phyloP scores from a whole-genome alignment of 1,140 invertebrate genomes.

The Dendroctonus ponderosae region DNA sequence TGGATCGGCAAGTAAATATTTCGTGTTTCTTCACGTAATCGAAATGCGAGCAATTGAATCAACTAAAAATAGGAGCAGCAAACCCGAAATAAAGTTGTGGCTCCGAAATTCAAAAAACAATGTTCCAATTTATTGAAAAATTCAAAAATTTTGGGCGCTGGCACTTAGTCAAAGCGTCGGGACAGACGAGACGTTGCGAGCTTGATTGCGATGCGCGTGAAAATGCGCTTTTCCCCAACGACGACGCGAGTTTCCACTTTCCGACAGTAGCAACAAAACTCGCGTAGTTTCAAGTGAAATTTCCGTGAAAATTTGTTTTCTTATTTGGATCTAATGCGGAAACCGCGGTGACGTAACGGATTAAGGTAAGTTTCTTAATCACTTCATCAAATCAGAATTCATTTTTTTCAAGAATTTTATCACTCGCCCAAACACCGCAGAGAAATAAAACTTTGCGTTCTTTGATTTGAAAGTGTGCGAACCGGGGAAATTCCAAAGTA shows the following conservation, averaged over 20 bases:
- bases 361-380: conserved; percentile 26
- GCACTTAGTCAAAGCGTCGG: conserved; percentile 33
- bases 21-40: background rate
- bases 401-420: too few relatives aligned
- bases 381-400: background rate
- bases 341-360: conserved; percentile 38
- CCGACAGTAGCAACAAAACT: conserved; percentile 38
- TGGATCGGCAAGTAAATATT: too few relatives aligned
- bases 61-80: conserved; percentile 1
- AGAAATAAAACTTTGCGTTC: background rate
- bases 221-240: conserved; percentile 30
- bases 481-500: background rate
- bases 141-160: conserved; percentile 29
- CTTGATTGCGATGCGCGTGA: conserved; percentile 31
- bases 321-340: conserved; percentile 41
- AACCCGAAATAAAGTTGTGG: background rate
- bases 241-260: conserved; percentile 41
- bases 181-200: conserved; percentile 18
- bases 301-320: conserved; percentile 19
- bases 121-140: conserved; percentile 31
- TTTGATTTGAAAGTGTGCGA: background rate
- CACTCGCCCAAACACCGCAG: too few relatives aligned
- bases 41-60: background rate
- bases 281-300: conserved; percentile 31
- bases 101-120: conserved; percentile 12